Base-by-base conservation (phyloP, 2,888 invertebrate genomes). In the Callimorpha dominula region DNA sequence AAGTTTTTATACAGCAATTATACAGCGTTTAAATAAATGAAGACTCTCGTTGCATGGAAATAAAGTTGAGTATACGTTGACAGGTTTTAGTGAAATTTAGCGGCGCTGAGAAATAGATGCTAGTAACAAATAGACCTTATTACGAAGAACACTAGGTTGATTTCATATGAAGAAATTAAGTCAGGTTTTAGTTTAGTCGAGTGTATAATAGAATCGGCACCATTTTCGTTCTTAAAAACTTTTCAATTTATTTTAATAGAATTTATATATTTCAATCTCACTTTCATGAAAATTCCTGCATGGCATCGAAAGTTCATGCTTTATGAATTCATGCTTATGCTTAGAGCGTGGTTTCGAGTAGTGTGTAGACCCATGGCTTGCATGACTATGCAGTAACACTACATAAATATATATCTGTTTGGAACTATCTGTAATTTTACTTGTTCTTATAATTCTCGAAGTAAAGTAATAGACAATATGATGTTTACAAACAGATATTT, bases 241-340 rank as follows among this genome's bases (percentile, higher is more conserved):
- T 46, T 60, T 60, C 9, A 60, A 31, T 49, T 52, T n/a, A 31
- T 70, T 64, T 63, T 52, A 31, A 31, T 31, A 42, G 40, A 9
- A 20, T 72, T 75, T 78, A 78, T 77, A 70, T 78, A 31, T 72
- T 60, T 75, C 65, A 72, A 46, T 76, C 54, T 76, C 17, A 52
- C 50, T 70, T 73, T 68, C 74, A 70, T 70, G 76, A 79, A 75
- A 75, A 71, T 73, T 70, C 66, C 63, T 84, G 87, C 88, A 89
- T 89, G 86, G 81, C 80, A 85, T 83, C 42, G 75, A 68, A 75
- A 81, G 76, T 83, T 82, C 80, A 86, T 86, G 82, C 81, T 85
- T 86, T 85, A 86, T 86, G 83, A 75, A 78, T 82, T 75, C 83
- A 86, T 86, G 92, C 92, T 91, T 91, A 81, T 80, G 91, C 91